Conservation (phyloP, 2,888 invertebrate species). For the Caenorhabditis panamensis region DNA sequence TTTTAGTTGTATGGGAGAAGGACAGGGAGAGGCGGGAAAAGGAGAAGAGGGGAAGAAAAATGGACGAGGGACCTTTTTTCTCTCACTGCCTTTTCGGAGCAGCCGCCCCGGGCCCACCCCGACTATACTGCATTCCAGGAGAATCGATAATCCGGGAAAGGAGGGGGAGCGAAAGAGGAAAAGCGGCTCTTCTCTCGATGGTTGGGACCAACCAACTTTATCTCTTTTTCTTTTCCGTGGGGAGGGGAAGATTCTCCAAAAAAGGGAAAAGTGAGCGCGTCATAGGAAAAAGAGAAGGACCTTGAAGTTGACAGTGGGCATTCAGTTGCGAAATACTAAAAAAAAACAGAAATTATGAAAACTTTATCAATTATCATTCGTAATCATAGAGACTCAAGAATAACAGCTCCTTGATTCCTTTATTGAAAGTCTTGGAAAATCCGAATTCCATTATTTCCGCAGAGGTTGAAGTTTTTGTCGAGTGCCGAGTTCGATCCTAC, state of each 20-base stretch:
- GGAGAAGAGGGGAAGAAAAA: slow-evolving; percentile 19
- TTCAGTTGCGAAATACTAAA: too few species aligned
- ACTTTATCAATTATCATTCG: too few species aligned
- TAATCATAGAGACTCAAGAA: too few species aligned
- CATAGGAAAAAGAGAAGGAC: background rate
- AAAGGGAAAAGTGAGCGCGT: background rate
- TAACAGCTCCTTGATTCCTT: too few species aligned
- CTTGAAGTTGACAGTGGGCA: too few species aligned
- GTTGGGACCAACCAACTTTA: slow-evolving; percentile 6
- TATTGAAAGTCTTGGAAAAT: too few species aligned
- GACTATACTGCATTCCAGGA: slow-evolving; percentile 24
- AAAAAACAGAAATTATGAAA: too few species aligned
- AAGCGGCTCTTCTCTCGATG: slow-evolving; percentile 4
- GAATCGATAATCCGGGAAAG: slow-evolving; percentile 33
- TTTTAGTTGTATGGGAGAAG: slow-evolving; percentile 18
- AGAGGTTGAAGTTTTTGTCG: too few species aligned
- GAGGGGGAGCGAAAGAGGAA: background rate
- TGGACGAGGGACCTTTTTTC: slow-evolving; percentile 7
- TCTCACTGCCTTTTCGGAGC: slow-evolving; percentile 4
- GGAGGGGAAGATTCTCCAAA: background rate
- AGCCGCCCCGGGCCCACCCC: too few species aligned
- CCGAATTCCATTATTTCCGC: too few species aligned
- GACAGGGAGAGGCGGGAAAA: background rate
- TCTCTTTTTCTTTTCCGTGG: slow-evolving; percentile 1
- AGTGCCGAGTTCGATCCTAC: too few species aligned